These are phyloP conservation scores for Oscheius sp. DNA, from an alignment of 2,888 invertebrate genomes.

Conservation along the genomic window DNA sequence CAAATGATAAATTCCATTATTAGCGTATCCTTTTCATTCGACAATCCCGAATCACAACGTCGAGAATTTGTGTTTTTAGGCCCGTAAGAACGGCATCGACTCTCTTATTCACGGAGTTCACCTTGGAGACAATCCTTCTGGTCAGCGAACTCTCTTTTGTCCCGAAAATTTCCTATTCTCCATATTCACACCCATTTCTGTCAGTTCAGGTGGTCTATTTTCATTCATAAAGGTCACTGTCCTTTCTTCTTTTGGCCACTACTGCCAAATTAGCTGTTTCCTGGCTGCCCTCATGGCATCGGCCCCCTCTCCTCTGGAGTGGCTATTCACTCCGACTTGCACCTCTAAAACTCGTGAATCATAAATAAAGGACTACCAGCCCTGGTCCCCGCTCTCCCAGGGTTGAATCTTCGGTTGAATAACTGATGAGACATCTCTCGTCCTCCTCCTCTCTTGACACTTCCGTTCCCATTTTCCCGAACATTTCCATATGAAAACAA, in stretches of 20 bases:
- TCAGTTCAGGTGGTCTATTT: background rate
- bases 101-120: too few species aligned
- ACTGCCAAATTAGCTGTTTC: conserved; percentile 9
- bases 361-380: conserved; percentile 5
- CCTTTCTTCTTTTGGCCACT: background rate
- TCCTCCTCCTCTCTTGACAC: background rate
- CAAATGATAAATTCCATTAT: too few species aligned
- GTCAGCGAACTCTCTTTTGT: too few species aligned
- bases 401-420: conserved; percentile 21
- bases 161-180: too few species aligned
- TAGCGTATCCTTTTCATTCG: too few species aligned
- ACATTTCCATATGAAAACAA: background rate
- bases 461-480: background rate
- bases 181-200: too few species aligned
- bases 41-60: too few species aligned
- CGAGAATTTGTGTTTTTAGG: too few species aligned
- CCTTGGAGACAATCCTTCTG: too few species aligned
- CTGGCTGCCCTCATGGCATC: background rate
- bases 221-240: background rate
- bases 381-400: background rate
- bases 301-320: background rate
- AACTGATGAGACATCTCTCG: background rate
- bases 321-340: background rate
- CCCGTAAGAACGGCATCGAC: too few species aligned
- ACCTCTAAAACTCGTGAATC: conserved; percentile 31